Base-by-base conservation (phyloP, 2,797 vertebrate genomes). In the Vultur gryphus region DNA sequence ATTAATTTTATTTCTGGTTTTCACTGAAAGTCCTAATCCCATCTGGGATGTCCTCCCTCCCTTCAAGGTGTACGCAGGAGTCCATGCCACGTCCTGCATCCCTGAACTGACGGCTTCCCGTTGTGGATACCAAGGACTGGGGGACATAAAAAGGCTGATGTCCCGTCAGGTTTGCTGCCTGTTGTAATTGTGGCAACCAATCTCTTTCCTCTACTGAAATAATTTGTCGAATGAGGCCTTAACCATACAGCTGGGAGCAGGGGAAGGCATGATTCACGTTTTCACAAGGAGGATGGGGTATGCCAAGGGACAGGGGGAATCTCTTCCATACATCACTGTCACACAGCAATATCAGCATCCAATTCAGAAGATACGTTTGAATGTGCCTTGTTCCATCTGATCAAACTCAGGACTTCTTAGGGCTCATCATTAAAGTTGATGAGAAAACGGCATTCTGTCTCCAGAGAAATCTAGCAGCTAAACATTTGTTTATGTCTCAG, bases 301-400 rank as follows among this genome's bases (percentile, higher is more conserved):
- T 5, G 10, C 84, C 52, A 59, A 78, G 89, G 87, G 82, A 88
- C 33, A 39, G 14, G 23, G 16, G 84, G 82, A 93, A 75, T 77
- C 79, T 96, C 75, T 77, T 25, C 72, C 84, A 95, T 93, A 81
- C 65, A 92, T 94, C 95, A 94, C 69, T 93, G 95, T 93, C 94
- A 95, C 13, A 0, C 61, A 48, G 92, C 62, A 81, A 81, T 88
- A 91, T 89, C 84, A 51, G 41, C 79, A 91, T 49, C 92, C 82
- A 86, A 33, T 72, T 89, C 79, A 28, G 10, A 62, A 75, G 65
- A 73, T 51, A 44, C 0, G 18, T 88, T 43, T 21, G 64, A 87
- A 78, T 57, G 89, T 66, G 58, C 62, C 90, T 71, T 90, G 69
- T 84, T 95, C 84, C 58, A 28, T 71, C 87, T 81, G 93, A 93